A percentile compares a stretch with the other conserved stretches of the same genome.
Evolutionary conservation across 2,797 vertebrate species (phyloP).

Genomic region (Eutrigla gurnardus): DNA sequence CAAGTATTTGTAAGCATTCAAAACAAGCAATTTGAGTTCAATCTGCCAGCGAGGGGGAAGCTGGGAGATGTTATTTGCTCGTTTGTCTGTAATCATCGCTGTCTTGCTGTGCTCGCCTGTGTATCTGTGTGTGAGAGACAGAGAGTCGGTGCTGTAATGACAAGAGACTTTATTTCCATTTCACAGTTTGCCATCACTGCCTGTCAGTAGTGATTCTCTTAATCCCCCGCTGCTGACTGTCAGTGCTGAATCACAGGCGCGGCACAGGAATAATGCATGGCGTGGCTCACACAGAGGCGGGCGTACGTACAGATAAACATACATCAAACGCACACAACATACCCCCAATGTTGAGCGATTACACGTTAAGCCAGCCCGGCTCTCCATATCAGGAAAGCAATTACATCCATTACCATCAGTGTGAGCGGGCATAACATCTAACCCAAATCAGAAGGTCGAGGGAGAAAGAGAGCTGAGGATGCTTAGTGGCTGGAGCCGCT

Average conservation of each 20-base stretch:
- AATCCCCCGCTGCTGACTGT: constrained; percentile 72
- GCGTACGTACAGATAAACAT: constrained; percentile 51
- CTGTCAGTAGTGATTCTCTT: constrained; percentile 80
- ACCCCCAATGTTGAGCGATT: constrained; percentile 43
- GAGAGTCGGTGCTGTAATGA: constrained; percentile 74
- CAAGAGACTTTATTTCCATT: constrained; percentile 82
- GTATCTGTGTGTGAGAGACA: constrained; percentile 48
- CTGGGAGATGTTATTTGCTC: constrained; percentile 77
- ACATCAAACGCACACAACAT: constrained; percentile 48
- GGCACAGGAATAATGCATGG: constrained; percentile 61
- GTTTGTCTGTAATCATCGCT: constrained; percentile 80
- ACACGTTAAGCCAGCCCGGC: constrained; percentile 31
- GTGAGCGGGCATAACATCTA: constrained; percentile 47
- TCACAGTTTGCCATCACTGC: constrained; percentile 80
- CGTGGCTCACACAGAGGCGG: constrained; percentile 19
- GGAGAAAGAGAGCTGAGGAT: constrained; percentile 18
- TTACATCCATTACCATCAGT: constrained; percentile 53
- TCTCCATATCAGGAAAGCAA: constrained; percentile 61
- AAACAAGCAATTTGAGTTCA: constrained; percentile 71
- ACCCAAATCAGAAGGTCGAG: constrained; percentile 26
- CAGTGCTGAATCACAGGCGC: constrained; percentile 55
- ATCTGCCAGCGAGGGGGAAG: constrained; percentile 69
- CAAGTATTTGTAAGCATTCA: constrained; percentile 67
- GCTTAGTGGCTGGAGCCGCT: constrained; percentile 10
- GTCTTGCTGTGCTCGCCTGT: constrained; percentile 68